A percentile compares a stretch with the other conserved stretches of the same genome.
Evolutionary conservation across 2,113 vertebrate species (phyloP).

Genomic region (Echinops telfairi): DNA sequence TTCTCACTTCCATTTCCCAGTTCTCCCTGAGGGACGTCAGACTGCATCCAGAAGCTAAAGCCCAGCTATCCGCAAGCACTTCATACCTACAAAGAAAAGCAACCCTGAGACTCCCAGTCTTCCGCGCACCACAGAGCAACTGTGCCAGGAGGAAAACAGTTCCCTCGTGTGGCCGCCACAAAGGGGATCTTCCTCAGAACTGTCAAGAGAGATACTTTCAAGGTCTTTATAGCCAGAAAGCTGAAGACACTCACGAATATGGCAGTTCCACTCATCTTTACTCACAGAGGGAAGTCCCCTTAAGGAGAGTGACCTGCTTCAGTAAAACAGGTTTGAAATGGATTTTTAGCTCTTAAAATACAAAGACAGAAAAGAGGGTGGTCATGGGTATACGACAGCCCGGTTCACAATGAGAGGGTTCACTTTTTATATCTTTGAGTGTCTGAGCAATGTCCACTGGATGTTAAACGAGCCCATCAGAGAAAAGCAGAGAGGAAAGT

Average conservation of each 20-base stretch:
- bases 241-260: background rate
- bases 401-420: background rate
- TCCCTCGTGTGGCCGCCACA: background rate
- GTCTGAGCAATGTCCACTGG: background rate
- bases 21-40: conserved; percentile 24
- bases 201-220: background rate
- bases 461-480: background rate
- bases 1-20: conserved; percentile 18
- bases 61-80: background rate
- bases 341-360: background rate
- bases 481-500: background rate
- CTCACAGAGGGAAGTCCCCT: background rate
- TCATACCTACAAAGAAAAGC: conserved; percentile 58
- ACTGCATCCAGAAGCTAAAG: background rate
- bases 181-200: background rate
- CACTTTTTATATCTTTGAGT: background rate
- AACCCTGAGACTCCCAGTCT: conserved; percentile 7
- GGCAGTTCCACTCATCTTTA: background rate
- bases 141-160: background rate
- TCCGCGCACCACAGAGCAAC: background rate
- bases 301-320: background rate
- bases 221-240: background rate
- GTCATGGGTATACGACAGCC: background rate
- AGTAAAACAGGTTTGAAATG: background rate
- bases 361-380: background rate